Evolutionary conservation across 2,797 vertebrate genomes (phyloP).

Genomic region (Silurus aristotelis): DNA sequence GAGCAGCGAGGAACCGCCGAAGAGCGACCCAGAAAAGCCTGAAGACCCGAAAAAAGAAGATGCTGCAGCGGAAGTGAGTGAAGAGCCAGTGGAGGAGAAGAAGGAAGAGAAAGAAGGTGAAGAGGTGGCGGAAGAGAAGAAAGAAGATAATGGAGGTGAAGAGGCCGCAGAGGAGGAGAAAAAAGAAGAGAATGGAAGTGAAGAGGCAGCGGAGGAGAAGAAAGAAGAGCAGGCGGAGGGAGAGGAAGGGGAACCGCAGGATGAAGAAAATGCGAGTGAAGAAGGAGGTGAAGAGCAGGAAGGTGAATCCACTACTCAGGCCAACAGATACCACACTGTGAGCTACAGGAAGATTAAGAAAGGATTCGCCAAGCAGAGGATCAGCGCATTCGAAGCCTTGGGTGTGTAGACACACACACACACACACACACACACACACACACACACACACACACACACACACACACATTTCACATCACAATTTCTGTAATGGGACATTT

Average conservation of each 20-base stretch:
- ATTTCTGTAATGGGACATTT: background rate
- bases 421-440: conserved; percentile 1
- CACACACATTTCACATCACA: background rate
- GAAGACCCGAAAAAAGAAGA: conserved; percentile 56
- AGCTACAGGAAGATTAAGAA: conserved; percentile 30
- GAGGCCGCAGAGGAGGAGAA: background rate
- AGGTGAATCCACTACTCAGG: background rate
- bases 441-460: conserved; percentile 3
- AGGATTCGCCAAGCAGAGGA: conserved; percentile 24
- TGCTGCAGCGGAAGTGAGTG: conserved; percentile 17
- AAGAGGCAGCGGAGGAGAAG: background rate
- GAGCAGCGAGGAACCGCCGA: conserved; percentile 26
- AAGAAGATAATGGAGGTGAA: background rate
- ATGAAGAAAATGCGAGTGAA: conserved; percentile 35
- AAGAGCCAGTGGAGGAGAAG: background rate
- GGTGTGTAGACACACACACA: conserved; percentile 53
- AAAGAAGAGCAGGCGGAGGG: background rate
- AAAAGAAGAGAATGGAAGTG: background rate
- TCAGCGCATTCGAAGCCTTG: conserved; percentile 20
- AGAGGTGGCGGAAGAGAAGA: no score
- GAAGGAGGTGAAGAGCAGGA: conserved; percentile 25
- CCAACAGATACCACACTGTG: conserved; percentile 13
- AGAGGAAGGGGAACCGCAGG: conserved; percentile 52
- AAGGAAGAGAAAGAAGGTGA: background rate
- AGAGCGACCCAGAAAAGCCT: conserved; percentile 37